Base-by-base conservation (phyloP, 2,113 vertebrate species). In the Mandrillus leucophaeus region DNA sequence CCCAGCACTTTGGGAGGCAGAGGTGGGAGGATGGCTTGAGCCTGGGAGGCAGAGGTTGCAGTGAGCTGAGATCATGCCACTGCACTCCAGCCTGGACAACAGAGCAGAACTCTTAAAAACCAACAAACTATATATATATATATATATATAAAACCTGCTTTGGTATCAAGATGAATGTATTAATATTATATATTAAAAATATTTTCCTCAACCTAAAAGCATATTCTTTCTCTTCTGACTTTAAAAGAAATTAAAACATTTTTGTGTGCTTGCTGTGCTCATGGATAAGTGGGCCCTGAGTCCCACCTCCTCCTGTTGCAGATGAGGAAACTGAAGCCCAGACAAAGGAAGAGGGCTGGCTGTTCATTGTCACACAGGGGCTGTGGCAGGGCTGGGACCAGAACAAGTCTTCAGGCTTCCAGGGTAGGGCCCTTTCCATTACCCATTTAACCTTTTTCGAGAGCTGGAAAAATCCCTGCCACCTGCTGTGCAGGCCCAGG, bases 311-410 rank as follows among this genome's bases (percentile, higher is more conserved):
- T 81, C 50, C 2, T 2, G 6, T 8, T 25, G 7, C 23, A 27
- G 48, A 50, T 25, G 55, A 87, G 70, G 70, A 64, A 20, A 66
- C 45, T 0, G 23, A 80, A 93, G 16, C 23, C 32, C 50, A 14
- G 48, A 59, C 23, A 52, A 8, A 38, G 35, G 57, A n/a, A 45
- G 23, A 64, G 32, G 50, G 48, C 48, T 50, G 48, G 7, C 40
- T 55, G 25, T 9, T 23, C 48, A 5, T 0, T 0, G 0, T 32
- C 73, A 55, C 43, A 40, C 7, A 10, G 30, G 14, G n/a, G 25
- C 20, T 25, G 59, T 1, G 6, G 20, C 59, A 35, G 18, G 43
- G 25, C 80, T 81, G 52, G 30, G 18, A 5, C 12, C 55, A 64
- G 48, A 38, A 52, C 16, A 22, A 30, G 48, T 40, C 40, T 22